Evolutionary conservation across 2,113 vertebrate genomes (phyloP), one percentile per base, ranked within the genome.

Genomic region (Hippoglossus stenolepis): DNA sequence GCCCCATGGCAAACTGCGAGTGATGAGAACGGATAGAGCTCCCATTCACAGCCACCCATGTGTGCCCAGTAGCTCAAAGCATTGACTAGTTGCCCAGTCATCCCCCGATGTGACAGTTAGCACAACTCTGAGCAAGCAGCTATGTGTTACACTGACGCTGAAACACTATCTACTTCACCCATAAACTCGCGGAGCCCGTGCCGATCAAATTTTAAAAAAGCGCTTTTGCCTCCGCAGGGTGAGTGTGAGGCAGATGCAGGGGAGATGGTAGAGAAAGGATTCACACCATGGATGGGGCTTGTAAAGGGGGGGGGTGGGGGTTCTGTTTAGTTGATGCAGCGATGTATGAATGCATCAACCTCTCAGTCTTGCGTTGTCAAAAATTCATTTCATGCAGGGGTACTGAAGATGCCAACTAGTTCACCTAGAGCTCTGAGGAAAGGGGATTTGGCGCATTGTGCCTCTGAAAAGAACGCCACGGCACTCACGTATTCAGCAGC

Each of bases 1-100:
- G 84, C 91, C 92, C 90, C 49, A 90, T 93, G 92, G 92, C 91
- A 85, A 49, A 90, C 85, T 84, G 66, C 56, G 2, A 83, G 72
- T 73, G 84, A 90, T 80, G 86, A 84, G 85, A 92, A 90, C 79
- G 86, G 86, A 91, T 91, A 90, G 85, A 84, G 84, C 85, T 71
- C 84, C 85, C 86, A 87, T 90, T 91, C 86, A 91, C 86, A 87
- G 80, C 79, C 83, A 74, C 73, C 80, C 80, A 70, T 87, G 77
- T 88, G 77, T 79, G 79, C 85, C 88, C 90, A 88, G 76, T 89
- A 73, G 86, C 90, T 92, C 81, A 87, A 73, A 91, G 85, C 83
- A 51, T 84, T 67, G 57, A 85, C 89, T 79, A 72, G 83, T 84
- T 77, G 83, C 84, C 87, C 85, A 87, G 89, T 78, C 81, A 82